Conservation (phyloP, 2,888 invertebrate genomes). For the Bugulina stolonifera region DNA sequence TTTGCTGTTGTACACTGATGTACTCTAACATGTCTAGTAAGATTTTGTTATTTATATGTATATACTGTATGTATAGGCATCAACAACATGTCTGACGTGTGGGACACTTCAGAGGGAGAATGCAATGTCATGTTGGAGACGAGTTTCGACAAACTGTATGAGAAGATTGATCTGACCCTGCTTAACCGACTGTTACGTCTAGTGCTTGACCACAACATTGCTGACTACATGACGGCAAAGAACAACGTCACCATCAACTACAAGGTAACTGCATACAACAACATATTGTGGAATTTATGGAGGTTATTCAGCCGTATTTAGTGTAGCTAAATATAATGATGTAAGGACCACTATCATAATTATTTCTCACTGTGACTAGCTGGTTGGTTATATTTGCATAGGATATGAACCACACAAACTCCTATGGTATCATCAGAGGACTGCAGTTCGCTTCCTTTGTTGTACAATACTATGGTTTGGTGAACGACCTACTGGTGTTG, state of each 20-base stretch:
- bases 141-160: conserved; percentile 95
- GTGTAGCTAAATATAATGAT: too few species aligned
- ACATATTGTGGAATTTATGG: too few species aligned
- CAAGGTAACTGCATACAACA: conserved; percentile 60
- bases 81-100: conserved; percentile 84
- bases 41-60: too few species aligned
- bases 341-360: too few species aligned
- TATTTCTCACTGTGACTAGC: too few species aligned
- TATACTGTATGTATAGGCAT: conserved; percentile 61
- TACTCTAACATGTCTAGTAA: too few species aligned
- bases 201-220: conserved; percentile 99
- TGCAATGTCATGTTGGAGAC: conserved; percentile 97
- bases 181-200: conserved; percentile 89
- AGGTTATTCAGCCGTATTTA: too few species aligned
- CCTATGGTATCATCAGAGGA: conserved; percentile 97
- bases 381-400: too few species aligned
- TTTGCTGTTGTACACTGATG: too few species aligned
- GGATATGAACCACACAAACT: conserved; percentile 99
- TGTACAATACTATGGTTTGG: conserved; percentile 96
- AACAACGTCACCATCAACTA: conserved; percentile 99
- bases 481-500: conserved; percentile 89
- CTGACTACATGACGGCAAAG: conserved; percentile 99
- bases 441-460: conserved; percentile 98
- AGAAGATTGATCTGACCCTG: conserved; percentile 97
- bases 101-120: conserved; percentile 97